A percentile compares a stretch with the other conserved stretches of the same genome.
phyloP scores from a whole-genome alignment of 2,113 vertebrate genomes.

The Brachionichthys hirsutus region DNA sequence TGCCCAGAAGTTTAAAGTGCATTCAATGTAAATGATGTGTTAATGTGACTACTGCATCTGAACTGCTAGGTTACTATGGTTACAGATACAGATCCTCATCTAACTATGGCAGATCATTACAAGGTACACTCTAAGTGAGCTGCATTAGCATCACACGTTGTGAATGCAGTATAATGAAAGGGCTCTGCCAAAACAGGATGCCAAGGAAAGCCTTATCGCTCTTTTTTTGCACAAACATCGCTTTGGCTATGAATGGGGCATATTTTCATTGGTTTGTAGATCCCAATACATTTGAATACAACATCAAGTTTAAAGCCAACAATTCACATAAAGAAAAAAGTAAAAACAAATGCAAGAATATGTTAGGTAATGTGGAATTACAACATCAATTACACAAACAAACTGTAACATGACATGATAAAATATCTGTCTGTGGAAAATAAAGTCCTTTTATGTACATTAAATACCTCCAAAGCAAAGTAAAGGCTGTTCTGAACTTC shows the following conservation, averaged over 20 bases:
- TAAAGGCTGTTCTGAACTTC: constrained; percentile 64
- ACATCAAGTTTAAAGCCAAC: constrained; percentile 66
- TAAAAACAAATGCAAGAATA: constrained; percentile 48
- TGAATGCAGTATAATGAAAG: constrained; percentile 26
- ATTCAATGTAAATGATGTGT: constrained; percentile 65
- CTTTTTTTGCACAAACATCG: constrained; percentile 29
- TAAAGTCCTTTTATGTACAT: constrained; percentile 48
- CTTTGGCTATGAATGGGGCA: constrained; percentile 54
- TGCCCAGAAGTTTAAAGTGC: constrained; percentile 72
- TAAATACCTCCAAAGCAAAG: constrained; percentile 45
- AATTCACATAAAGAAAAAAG: constrained; percentile 32
- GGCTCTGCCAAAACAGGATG: constrained; percentile 22
- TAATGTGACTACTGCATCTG: constrained; percentile 54
- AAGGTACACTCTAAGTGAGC: constrained; percentile 36
- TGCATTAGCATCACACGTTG: constrained; percentile 27
- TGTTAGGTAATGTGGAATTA: constrained; percentile 50
- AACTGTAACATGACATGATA: constrained; percentile 36
- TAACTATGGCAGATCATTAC: constrained; percentile 33
- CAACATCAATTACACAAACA: constrained; percentile 43
- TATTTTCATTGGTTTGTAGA: constrained; percentile 36
- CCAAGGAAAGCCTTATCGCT: constrained; percentile 35
- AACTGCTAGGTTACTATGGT: constrained; percentile 26
- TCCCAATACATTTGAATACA: constrained; percentile 48
- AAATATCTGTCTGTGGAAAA: too few relatives aligned
- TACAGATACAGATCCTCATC: constrained; percentile 32